Conservation (phyloP, 1,140 invertebrate genomes). For the Hylyphantes graminicola region DNA sequence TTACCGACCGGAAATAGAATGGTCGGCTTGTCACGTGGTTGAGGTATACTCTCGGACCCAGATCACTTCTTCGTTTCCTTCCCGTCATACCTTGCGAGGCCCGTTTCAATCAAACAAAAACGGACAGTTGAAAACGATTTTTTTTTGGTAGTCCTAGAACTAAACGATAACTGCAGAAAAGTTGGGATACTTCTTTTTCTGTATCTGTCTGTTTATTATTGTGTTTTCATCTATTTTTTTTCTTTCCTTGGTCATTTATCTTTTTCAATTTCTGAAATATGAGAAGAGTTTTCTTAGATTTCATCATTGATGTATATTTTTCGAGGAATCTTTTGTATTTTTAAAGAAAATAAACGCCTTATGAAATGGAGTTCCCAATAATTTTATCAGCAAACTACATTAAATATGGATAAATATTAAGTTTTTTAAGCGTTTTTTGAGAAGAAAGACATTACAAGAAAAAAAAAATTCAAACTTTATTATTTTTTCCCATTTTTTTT, state of each 20-base stretch:
- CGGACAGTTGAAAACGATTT: constrained; percentile 57
- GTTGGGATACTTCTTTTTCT: constrained; percentile 37
- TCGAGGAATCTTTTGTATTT: background rate
- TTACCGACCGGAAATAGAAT: constrained; percentile 56
- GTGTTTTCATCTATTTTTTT: constrained; percentile 28
- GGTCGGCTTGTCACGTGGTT: constrained; percentile 53
- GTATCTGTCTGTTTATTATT: constrained; percentile 37
- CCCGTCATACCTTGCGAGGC: constrained; percentile 41
- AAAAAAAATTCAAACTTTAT: too few species aligned
- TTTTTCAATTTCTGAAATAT: constrained; percentile 53
- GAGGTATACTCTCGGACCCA: constrained; percentile 38
- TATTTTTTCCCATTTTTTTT: too few species aligned
- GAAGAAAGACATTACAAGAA: too few species aligned
- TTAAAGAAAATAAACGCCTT: too few species aligned
- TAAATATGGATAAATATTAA: too few species aligned
- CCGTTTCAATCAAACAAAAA: constrained; percentile 52
- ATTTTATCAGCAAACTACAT: too few species aligned
- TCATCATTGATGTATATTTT: background rate
- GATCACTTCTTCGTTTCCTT: constrained; percentile 43
- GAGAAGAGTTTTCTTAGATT: constrained; percentile 48
- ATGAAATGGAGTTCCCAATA: too few species aligned
- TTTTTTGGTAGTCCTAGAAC: background rate
- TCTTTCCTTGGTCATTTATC: constrained; percentile 43
- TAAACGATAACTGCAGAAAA: constrained; percentile 47
- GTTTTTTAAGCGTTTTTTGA: too few species aligned